Evolutionary conservation across 2,113 vertebrate genomes (phyloP).

Genomic region (Mormyrus iriodes): DNA sequence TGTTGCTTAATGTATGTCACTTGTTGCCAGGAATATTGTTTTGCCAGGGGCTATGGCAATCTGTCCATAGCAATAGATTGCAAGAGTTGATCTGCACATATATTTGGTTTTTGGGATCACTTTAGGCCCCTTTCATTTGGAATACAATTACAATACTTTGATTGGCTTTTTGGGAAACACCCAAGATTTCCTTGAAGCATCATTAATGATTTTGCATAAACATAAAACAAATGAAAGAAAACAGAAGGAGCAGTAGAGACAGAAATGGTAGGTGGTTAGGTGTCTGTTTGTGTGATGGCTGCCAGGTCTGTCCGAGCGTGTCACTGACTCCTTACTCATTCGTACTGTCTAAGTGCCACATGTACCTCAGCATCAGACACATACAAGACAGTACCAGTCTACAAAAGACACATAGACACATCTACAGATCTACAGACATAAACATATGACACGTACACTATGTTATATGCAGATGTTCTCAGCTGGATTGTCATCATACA

Average conservation of each 20-base stretch:
- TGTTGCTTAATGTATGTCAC: neutral
- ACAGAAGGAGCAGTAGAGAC: neutral
- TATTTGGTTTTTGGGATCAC: neutral
- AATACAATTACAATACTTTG: neutral
- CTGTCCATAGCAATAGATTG: neutral
- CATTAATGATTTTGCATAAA: neutral
- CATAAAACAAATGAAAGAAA: neutral
- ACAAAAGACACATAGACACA: conserved; percentile 23
- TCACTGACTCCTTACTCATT: neutral
- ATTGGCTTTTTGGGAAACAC: neutral
- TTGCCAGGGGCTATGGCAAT: neutral
- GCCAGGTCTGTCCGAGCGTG: conserved; percentile 14
- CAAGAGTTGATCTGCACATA: neutral
- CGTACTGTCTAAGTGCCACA: neutral
- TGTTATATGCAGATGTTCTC: neutral
- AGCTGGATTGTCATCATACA: neutral
- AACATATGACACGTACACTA: neutral
- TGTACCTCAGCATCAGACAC: neutral
- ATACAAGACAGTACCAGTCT: neutral
- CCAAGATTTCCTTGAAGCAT: neutral
- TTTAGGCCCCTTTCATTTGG: neutral
- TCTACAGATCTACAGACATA: neutral
- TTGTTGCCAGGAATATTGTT: neutral
- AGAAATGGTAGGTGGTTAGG: conserved; percentile 37
- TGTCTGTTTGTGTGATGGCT: conserved; percentile 46